Evolutionary conservation across 2,888 invertebrate species (phyloP).

Genomic region (Rotaria socialis): DNA sequence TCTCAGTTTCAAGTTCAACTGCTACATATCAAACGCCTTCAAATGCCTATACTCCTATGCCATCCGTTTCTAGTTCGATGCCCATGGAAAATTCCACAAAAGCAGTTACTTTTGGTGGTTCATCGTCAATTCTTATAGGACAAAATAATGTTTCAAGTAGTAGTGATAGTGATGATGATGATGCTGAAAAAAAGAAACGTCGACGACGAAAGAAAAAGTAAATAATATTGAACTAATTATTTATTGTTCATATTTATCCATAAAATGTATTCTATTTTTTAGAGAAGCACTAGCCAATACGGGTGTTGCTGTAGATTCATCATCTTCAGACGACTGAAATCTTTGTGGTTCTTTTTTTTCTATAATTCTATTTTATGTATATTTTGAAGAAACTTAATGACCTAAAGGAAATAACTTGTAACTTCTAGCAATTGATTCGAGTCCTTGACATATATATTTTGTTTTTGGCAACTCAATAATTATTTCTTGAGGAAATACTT

Average conservation of each 20-base stretch:
- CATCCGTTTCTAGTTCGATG: not conserved
- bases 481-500: not conserved
- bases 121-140: not conserved
- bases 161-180: not conserved
- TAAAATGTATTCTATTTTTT: not conserved
- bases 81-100: not conserved
- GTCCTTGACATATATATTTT: not conserved
- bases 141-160: not conserved
- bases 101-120: not conserved
- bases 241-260: too few species aligned
- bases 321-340: not conserved
- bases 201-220: not conserved
- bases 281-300: not conserved
- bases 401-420: too few species aligned
- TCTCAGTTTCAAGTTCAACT: not conserved
- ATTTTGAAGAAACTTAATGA: not conserved
- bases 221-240: not conserved
- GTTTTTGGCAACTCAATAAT: not conserved
- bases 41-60: not conserved
- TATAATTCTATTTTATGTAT: not conserved
- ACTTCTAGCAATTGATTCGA: not conserved
- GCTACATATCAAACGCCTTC: not conserved
- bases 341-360: not conserved
- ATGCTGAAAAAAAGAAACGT: not conserved
- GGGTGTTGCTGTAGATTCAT: not conserved